Base-by-base conservation (phyloP, 2,797 vertebrate genomes). In the Orestias chungarensis region DNA sequence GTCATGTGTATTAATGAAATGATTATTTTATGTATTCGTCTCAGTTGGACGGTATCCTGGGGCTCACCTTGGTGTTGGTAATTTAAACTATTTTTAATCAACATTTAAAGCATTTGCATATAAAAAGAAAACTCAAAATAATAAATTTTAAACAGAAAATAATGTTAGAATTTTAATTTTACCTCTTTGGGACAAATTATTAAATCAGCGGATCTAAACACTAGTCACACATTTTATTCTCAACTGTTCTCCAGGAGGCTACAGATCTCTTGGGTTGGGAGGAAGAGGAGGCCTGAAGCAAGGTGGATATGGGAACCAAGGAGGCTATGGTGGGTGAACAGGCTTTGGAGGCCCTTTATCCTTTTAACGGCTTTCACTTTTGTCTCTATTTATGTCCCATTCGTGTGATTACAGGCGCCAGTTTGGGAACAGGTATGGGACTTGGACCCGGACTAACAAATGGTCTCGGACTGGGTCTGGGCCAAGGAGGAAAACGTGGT, bases 21-120 rank as follows among this genome's bases (percentile, higher is more conserved):
- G n/a, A n/a, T 61, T 65, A 18, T 59, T 35, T 71, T 9, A 38
- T 35, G 35, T 31, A 77, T 71, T 20, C 44, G 69, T 46, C 43
- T n/a, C 66, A 93, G 94, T 86, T 67, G 93, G 93, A 0, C 92
- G 79, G 75, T 91, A 91, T 64, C 70, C 87, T 17, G 92, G 71
- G 5, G 91, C 92, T 85, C 87, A 91, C 35, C 90, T 87, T 2
- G 87, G 85, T 66, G 73, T 40, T 52, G 88, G 88, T 92, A 73
- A 82, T 90, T 6, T 69, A 29, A 14, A 11, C 27, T 55, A 8
- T 46, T 11, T 44, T 3, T 27, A 25, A 55, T 20, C 27, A 27
- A 15, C 1, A 25, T 6, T 25, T 25, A 5, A 14, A 15, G 4
- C 23, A 25, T 40, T 3, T n/a, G 33, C 14, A 25, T 11, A 42